phyloP scores from a whole-genome alignment of 2,113 vertebrate species.

The Climacteris rufus region DNA sequence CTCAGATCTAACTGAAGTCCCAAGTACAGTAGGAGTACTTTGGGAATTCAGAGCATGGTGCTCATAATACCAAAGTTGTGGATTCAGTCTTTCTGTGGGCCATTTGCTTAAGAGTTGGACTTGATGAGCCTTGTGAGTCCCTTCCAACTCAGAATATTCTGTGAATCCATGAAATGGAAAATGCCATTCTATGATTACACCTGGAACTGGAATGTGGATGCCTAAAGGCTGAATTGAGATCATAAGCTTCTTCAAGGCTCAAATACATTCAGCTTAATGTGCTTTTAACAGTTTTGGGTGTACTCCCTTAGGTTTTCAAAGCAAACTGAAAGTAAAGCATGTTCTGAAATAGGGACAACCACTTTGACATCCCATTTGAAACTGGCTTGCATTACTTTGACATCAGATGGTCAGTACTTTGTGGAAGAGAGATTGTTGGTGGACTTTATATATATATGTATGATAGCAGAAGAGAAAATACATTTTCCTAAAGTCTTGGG shows the following conservation, averaged over 20 bases:
- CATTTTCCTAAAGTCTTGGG: not conserved
- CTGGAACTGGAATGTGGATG: not conserved
- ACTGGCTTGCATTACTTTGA: not conserved
- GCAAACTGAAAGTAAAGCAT: not conserved
- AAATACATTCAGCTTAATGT: not conserved
- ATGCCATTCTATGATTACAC: not conserved
- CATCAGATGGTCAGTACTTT: not conserved
- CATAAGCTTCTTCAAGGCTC: not conserved
- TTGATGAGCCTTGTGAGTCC: not conserved
- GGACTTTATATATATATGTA: not conserved
- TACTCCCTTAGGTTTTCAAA: not conserved
- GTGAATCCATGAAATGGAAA: not conserved
- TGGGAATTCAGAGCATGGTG: not conserved
- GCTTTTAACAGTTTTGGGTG: not conserved
- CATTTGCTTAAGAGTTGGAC: not conserved
- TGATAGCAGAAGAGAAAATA: not conserved
- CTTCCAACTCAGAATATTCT: not conserved
- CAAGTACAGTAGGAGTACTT: not conserved
- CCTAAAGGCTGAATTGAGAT: not conserved
- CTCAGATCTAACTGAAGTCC: not conserved
- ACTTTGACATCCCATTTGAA: not conserved
- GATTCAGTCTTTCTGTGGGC: not conserved
- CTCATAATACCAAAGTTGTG: not conserved
- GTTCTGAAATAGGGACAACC: not conserved
- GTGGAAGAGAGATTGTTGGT: not conserved